These are phyloP conservation scores for Holothuria scabra DNA, from an alignment of 53 echinoderm and acorn worm genomes.

Conservation along the genomic window DNA sequence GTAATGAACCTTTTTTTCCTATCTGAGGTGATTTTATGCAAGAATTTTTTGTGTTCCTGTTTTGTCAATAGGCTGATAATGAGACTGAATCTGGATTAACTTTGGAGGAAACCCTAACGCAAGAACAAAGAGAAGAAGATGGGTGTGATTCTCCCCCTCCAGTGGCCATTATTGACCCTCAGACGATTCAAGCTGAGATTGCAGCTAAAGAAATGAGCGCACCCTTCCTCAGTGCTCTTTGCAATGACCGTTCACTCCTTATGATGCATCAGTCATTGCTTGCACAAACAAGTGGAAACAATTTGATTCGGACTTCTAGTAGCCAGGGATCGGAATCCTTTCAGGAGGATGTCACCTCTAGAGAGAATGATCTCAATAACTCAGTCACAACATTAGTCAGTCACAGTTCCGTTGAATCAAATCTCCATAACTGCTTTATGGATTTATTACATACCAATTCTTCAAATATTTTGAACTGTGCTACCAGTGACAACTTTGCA, in stretches of 20 bases:
- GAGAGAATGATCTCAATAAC: constrained; percentile 83
- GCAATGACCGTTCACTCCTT: constrained; percentile 86
- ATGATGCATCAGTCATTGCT: constrained; percentile 75
- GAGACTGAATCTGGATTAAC: constrained; percentile 8
- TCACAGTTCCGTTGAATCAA: constrained; percentile 96
- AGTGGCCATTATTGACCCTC: constrained; percentile 69
- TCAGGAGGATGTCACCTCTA: constrained; percentile 60
- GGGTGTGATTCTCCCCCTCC: not conserved
- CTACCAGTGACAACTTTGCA: constrained; percentile 32
- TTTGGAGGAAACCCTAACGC: not conserved
- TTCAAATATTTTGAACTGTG: constrained; percentile 61
- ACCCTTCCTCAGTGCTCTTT: constrained; percentile 91
- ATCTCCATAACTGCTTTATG: constrained; percentile 77
- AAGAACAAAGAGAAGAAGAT: not conserved
- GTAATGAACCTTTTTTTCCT: too few relatives aligned
- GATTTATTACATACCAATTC: constrained; percentile 70
- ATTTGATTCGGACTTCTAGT: constrained; percentile 76
- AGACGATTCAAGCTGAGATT: constrained; percentile 87
- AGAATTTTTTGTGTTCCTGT: not conserved
- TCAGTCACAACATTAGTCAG: constrained; percentile 90
- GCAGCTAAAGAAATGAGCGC: constrained; percentile 86
- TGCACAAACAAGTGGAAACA: constrained; percentile 54
- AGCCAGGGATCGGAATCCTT: constrained; percentile 73
- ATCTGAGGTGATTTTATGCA: too few relatives aligned
- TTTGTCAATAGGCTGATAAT: constrained; percentile 24